Evolutionary conservation across 2,888 invertebrate species (phyloP), one percentile per base, ranked within the genome.

Genomic region (Hydrotaea cyrtoneurina): DNA sequence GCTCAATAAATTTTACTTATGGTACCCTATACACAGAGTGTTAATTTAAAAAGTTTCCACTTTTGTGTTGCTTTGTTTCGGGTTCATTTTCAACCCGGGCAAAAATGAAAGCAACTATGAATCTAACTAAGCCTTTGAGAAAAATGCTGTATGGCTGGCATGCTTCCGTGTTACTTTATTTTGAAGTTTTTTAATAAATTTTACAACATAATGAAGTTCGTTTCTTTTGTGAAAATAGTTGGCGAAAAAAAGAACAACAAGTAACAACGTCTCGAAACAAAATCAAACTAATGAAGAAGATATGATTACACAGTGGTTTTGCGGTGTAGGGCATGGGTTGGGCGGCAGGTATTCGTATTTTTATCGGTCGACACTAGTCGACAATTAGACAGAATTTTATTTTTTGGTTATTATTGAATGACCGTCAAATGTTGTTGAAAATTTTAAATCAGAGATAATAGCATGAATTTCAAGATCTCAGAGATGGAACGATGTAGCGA

Each of bases 41-140:
- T 66, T 76, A 76, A 76, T 76, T 66, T 76, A 76, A 76, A 76
- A 76, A 76, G 53, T 76, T 76, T 76, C n/a, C 50, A 5, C 2
- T 50, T 50, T 50, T 50, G n/a, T 50, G 15, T 50, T 21, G n/a
- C 10, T 64, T 53, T 64, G 23, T 31, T 50, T 46, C 8, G 21
- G 50, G n/a, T 31, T 21, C 11, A 17, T 64, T 50, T 31, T 76
- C n/a, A 15, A 13, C 5, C 36, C 7, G n/a, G n/a, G 31, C 46
- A 69, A 11, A 21, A 23, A 31, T 7, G 26, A 59, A 26, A 39
- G 11, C 7, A 59, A 50, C 46, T 39, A 39, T 13, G 11, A 3
- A 10, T 50, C 4, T n/a, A n/a, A 50, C 13, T 50, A 71, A 50
- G 50, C 26, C 26, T 26, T 71, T 26, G 46, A 59, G 23, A 5